Evolutionary conservation across 2,888 invertebrate genomes (phyloP), one percentile per base, ranked within the genome.

Genomic region (Andrena haemorrhoa): DNA sequence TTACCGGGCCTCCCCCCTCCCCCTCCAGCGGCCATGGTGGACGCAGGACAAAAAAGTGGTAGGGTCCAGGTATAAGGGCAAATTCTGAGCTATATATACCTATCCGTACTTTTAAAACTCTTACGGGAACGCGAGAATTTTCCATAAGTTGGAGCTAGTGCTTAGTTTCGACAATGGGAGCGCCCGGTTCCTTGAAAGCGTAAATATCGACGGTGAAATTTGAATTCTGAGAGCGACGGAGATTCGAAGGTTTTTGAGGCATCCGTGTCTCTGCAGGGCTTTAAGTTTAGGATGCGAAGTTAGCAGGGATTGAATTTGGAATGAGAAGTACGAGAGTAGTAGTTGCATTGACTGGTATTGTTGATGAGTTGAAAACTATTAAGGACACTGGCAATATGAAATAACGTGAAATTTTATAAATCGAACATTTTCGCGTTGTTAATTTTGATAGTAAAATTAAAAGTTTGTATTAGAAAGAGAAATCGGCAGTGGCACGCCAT

Each of bases 1-100:
- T 49, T 60, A 60, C 72, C 63, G 58, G 74, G 33, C 60, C 64
- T 51, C 47, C 64, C 71, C 60, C 47, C 61, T 56, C 56, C 31
- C 20, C 61, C 16, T n/a, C 51, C 51, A 56, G 7, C 29, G 58
- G 51, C 63, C 71, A 66, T 83, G 85, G 78, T 83, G 73, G 80
- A 83, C 75, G 80, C 72, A 75, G 83, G 86, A 90, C 86, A 89
- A 90, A 90, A 90, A 90, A 90, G 85, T 89, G 85, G 87, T 86
- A 85, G 84, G 84, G 85, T 83, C 83, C 89, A 90, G 89, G 90
- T 90, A 90, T 89, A 90, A 88, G 89, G 88, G 89, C 89, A 79
- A 89, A 90, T 90, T 90, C 90, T 90, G 80, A 85, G 81, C 69
- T 77, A 73, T 73, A 75, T 70, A 81, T 73, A 77, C 78, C 75